Evolutionary conservation across 1,140 invertebrate genomes (phyloP).

Genomic region (Lepidurus packardi): DNA sequence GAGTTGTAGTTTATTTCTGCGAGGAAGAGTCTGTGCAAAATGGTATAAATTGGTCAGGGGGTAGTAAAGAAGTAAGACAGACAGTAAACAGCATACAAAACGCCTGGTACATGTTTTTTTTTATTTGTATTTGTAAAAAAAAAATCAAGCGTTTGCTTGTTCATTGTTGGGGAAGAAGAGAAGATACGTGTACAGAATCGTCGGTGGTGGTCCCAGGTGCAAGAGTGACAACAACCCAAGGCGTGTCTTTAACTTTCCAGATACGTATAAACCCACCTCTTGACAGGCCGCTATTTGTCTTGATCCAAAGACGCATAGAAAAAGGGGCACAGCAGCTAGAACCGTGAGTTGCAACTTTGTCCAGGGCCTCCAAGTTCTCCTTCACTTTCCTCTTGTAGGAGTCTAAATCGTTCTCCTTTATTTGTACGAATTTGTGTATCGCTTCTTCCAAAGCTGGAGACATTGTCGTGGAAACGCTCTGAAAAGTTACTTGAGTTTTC

Average conservation of each 20-base stretch:
- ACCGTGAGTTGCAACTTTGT: no score
- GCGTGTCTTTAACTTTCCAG: slow-evolving; percentile 18
- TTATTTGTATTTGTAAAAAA: no score
- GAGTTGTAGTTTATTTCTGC: neutral
- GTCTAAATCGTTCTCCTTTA: no score
- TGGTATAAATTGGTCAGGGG: neutral
- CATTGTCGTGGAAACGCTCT: no score
- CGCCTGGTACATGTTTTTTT: no score
- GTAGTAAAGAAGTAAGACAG: neutral
- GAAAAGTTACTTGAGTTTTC: no score
- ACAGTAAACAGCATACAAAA: neutral
- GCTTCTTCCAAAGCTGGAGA: no score
- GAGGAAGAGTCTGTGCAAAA: neutral
- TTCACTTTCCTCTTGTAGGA: no score
- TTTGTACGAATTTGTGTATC: no score
- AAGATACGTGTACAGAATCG: neutral
- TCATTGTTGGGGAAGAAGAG: neutral
- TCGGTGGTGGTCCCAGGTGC: slow-evolving; percentile 12
- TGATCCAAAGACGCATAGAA: neutral
- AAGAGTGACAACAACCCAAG: slow-evolving; percentile 15
- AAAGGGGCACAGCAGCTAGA: neutral
- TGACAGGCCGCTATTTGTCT: slow-evolving; percentile 21
- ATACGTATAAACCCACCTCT: slow-evolving; percentile 16
- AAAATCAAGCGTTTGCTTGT: no score
- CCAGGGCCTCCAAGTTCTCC: no score